These are phyloP conservation scores for Herminia tarsipennalis DNA, from an alignment of 2,888 invertebrate genomes.

Conservation along the genomic window DNA sequence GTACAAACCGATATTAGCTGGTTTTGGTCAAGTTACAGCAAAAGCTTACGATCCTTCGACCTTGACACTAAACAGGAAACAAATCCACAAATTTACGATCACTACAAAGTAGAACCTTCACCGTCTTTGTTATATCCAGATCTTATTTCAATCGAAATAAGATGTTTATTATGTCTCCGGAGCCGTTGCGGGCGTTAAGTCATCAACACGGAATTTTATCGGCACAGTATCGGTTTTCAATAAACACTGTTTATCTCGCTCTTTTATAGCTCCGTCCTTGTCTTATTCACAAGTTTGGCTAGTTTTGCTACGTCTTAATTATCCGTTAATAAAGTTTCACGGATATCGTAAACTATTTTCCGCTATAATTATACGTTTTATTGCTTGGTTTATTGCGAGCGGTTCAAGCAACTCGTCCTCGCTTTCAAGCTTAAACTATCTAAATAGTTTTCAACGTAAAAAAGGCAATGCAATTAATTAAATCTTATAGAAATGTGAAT, in stretches of 20 bases:
- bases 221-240: slow-evolving; percentile 60
- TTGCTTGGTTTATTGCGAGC: slow-evolving; percentile 7
- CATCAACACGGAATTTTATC: slow-evolving; percentile 50
- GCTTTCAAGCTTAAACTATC: no score
- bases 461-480: no score
- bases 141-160: slow-evolving; percentile 46
- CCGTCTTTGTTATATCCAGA: slow-evolving; percentile 29
- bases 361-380: slow-evolving; percentile 13
- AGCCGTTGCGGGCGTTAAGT: slow-evolving; percentile 37
- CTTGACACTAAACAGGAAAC: neutral
- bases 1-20: no score
- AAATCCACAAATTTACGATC: slow-evolving; percentile 3
- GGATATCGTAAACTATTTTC: slow-evolving; percentile 23
- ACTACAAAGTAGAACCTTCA: slow-evolving; percentile 1
- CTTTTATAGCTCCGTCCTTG: slow-evolving; percentile 32
- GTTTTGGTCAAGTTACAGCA: no score
- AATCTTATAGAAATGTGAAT: no score
- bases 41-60: neutral
- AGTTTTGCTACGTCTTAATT: slow-evolving; percentile 36
- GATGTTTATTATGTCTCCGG: slow-evolving; percentile 37
- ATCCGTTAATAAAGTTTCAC: slow-evolving; percentile 16
- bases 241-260: slow-evolving; percentile 54
- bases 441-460: no score
- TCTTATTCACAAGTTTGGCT: slow-evolving; percentile 29
- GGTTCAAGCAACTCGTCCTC: no score